Evolutionary conservation across 2,888 invertebrate genomes (phyloP).

Genomic region (Erebia epiphron): DNA sequence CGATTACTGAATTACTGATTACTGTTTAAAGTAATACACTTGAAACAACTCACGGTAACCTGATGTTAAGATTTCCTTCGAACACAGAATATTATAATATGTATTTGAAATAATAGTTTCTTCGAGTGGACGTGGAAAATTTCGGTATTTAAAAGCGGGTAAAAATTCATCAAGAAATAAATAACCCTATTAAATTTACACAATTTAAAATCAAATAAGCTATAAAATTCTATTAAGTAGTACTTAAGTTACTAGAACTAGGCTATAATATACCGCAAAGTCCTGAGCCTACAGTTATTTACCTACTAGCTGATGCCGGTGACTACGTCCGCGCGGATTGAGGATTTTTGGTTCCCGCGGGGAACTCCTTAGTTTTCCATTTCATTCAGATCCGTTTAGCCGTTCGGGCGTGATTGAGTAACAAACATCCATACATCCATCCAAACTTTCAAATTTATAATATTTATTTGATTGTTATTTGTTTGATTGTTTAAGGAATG

Average conservation of each 20-base stretch:
- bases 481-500: background rate
- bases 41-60: background rate
- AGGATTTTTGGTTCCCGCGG: too few relatives aligned
- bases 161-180: background rate
- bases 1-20: conserved; percentile 1
- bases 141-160: too few relatives aligned
- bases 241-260: background rate
- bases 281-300: too few relatives aligned
- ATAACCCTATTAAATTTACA: background rate
- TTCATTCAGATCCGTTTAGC: too few relatives aligned
- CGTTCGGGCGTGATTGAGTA: too few relatives aligned
- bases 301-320: too few relatives aligned
- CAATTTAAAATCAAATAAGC: background rate
- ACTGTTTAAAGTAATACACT: background rate
- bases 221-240: background rate
- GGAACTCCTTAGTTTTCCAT: too few relatives aligned
- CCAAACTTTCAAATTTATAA: too few relatives aligned
- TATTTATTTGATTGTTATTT: background rate
- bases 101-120: too few relatives aligned
- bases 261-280: background rate
- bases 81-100: background rate
- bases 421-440: too few relatives aligned
- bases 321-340: too few relatives aligned
- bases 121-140: too few relatives aligned
- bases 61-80: background rate